A percentile compares a stretch with the other conserved stretches of the same genome.
Evolutionary conservation across 2,797 vertebrate genomes (phyloP).

Genomic region (Ptychadena robeensis): DNA sequence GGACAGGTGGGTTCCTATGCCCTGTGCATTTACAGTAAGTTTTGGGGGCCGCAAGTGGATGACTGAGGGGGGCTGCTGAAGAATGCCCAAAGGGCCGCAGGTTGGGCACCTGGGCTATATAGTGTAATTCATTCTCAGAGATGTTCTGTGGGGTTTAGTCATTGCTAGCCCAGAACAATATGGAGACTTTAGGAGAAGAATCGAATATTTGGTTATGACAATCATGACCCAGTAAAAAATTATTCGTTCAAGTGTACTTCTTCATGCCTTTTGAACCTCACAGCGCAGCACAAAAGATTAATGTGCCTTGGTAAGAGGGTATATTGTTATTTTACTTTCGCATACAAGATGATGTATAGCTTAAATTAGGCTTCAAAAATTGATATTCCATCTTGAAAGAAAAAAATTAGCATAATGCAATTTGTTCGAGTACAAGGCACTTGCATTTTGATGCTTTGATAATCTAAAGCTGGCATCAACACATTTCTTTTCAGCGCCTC

Average conservation of each 20-base stretch:
- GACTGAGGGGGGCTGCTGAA: no score
- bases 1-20: no score
- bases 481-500: slow-evolving; percentile 54
- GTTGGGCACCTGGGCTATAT: no score
- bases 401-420: slow-evolving; percentile 64
- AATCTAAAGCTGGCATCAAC: slow-evolving; percentile 56
- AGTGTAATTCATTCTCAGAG: no score
- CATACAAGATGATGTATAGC: slow-evolving; percentile 66
- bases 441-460: slow-evolving; percentile 64
- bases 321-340: slow-evolving; percentile 66
- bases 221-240: slow-evolving; percentile 52
- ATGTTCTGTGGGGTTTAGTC: neutral
- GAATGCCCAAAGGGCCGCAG: no score
- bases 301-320: slow-evolving; percentile 64
- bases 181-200: slow-evolving; percentile 7
- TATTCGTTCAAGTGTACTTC: slow-evolving; percentile 62
- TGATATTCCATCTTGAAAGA: slow-evolving; percentile 65
- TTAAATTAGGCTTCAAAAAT: slow-evolving; percentile 67
- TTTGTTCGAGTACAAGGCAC: slow-evolving; percentile 65
- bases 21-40: no score
- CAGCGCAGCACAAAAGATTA: slow-evolving; percentile 61
- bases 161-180: slow-evolving; percentile 21
- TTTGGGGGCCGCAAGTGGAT: no score
- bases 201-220: slow-evolving; percentile 51
- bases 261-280: slow-evolving; percentile 56